phyloP scores from a whole-genome alignment of 2,113 vertebrate genomes.

The Arothron firmamentum region DNA sequence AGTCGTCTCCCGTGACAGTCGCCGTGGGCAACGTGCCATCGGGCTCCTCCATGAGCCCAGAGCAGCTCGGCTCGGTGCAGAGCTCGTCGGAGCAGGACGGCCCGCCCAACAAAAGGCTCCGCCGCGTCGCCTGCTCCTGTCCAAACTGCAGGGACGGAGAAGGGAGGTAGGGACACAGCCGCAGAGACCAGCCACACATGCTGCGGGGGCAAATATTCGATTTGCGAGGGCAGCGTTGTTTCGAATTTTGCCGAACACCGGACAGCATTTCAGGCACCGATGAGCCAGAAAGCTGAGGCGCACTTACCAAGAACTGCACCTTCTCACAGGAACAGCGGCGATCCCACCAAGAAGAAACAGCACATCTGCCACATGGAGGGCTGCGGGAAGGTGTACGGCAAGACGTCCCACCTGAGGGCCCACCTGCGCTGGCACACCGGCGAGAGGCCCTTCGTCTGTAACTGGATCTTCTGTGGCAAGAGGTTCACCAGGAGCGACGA shows the following conservation, averaged over 20 bases:
- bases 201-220: background rate
- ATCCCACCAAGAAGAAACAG: slow-evolving; percentile 98
- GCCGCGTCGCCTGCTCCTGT: slow-evolving; percentile 95
- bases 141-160: slow-evolving; percentile 98
- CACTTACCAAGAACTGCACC: background rate
- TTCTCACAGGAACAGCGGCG: slow-evolving; percentile 83
- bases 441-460: slow-evolving; percentile 96
- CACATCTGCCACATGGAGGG: slow-evolving; percentile 99
- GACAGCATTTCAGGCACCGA: slow-evolving; percentile 4
- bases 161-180: slow-evolving; percentile 79
- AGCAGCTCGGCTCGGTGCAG: slow-evolving; percentile 93
- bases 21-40: slow-evolving; percentile 86
- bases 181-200: background rate
- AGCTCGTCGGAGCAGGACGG: slow-evolving; percentile 93
- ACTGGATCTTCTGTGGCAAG: slow-evolving; percentile 99
- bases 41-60: slow-evolving; percentile 89
- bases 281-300: background rate
- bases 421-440: slow-evolving; percentile 99
- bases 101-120: slow-evolving; percentile 90
- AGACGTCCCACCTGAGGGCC: slow-evolving; percentile 96
- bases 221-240: background rate
- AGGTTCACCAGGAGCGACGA: slow-evolving; percentile 96
- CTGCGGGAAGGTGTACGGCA: slow-evolving; percentile 97
- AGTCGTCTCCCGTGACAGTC: slow-evolving; percentile 89
- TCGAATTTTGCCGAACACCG: slow-evolving; percentile 10